Evolutionary conservation across 1,140 invertebrate genomes (phyloP).

Genomic region (Bombus polaris): DNA sequence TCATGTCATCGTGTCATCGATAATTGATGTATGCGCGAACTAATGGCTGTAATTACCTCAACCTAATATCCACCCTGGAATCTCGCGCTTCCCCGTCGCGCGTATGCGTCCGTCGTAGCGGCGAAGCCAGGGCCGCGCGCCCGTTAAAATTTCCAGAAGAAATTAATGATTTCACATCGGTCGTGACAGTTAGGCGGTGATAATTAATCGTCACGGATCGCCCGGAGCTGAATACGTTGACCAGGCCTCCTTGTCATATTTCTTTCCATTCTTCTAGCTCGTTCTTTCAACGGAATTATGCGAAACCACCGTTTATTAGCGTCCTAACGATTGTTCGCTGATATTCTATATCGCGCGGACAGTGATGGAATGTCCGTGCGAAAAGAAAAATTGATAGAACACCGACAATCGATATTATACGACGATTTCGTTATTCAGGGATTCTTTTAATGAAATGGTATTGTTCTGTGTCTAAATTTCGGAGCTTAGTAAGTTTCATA

Average conservation of each 20-base stretch:
- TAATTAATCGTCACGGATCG: slow-evolving; percentile 72
- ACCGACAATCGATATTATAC: not conserved
- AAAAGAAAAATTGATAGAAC: not conserved
- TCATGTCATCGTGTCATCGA: slow-evolving; percentile 77
- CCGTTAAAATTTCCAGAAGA: slow-evolving; percentile 47
- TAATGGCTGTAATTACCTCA: slow-evolving; percentile 79
- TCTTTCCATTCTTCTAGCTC: slow-evolving; percentile 43
- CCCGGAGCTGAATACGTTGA: slow-evolving; percentile 58
- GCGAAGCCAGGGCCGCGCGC: not conserved
- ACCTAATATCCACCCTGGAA: slow-evolving; percentile 75
- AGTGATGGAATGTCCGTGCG: slow-evolving; percentile 51
- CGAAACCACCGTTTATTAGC: slow-evolving; percentile 62
- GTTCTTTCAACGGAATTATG: slow-evolving; percentile 53
- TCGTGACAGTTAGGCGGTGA: slow-evolving; percentile 53
- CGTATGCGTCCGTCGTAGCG: slow-evolving; percentile 10
- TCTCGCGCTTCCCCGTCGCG: slow-evolving; percentile 66
- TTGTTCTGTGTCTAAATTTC: not conserved
- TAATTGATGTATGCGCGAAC: slow-evolving; percentile 81
- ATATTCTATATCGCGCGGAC: slow-evolving; percentile 33
- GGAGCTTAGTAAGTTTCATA: not conserved
- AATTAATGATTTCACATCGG: slow-evolving; percentile 71
- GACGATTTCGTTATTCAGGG: not conserved
- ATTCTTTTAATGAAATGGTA: not conserved
- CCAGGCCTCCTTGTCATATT: slow-evolving; percentile 49
- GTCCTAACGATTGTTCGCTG: slow-evolving; percentile 59